phyloP scores from a whole-genome alignment of 2,888 invertebrate species.

The Morpho helenor region DNA sequence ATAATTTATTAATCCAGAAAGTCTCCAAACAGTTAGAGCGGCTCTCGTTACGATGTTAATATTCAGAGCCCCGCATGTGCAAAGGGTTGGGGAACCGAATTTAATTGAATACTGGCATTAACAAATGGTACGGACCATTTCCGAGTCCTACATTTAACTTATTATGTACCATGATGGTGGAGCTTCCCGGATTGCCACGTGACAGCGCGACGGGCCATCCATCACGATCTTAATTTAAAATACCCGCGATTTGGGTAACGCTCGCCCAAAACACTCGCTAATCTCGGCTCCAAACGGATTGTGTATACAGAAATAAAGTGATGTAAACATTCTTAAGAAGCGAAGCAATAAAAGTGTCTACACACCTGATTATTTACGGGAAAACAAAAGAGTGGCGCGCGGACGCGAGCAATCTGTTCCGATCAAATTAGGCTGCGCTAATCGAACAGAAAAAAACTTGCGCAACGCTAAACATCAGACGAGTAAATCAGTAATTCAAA shows the following conservation, averaged over 20 bases:
- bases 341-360: slow-evolving; percentile 48
- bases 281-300: slow-evolving; percentile 56
- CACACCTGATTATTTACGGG: slow-evolving; percentile 37
- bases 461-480: slow-evolving; percentile 43
- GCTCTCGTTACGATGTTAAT: slow-evolving; percentile 47
- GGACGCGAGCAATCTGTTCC: slow-evolving; percentile 23
- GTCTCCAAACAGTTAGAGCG: slow-evolving; percentile 21
- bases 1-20: slow-evolving; percentile 24
- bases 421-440: slow-evolving; percentile 41
- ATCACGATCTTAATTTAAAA: slow-evolving; percentile 77
- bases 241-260: slow-evolving; percentile 68
- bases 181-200: slow-evolving; percentile 57
- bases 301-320: slow-evolving; percentile 54
- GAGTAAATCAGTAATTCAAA: slow-evolving; percentile 55
- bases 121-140: slow-evolving; percentile 72
- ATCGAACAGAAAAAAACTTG: slow-evolving; percentile 40
- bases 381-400: slow-evolving; percentile 41
- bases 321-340: slow-evolving; percentile 52
- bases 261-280: slow-evolving; percentile 58
- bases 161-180: slow-evolving; percentile 69
- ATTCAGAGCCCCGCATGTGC: slow-evolving; percentile 62
- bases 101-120: slow-evolving; percentile 77
- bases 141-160: slow-evolving; percentile 73
- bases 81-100: slow-evolving; percentile 69
- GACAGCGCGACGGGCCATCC: slow-evolving; percentile 71